phyloP scores from a whole-genome alignment of 2,113 vertebrate genomes.

The Ivindomyrus marchei region DNA sequence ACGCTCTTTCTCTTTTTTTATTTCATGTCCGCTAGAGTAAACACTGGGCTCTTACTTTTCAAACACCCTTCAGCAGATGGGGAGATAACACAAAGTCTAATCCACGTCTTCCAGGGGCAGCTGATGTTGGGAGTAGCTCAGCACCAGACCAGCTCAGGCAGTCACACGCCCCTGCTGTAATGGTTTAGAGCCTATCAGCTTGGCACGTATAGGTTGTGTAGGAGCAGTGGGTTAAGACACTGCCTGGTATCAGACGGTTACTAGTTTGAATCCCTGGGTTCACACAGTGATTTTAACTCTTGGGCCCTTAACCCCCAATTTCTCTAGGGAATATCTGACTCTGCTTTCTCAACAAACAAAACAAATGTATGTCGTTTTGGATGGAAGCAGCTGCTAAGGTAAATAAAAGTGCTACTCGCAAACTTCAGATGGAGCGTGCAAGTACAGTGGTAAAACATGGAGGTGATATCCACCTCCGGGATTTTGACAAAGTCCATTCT shows the following conservation, averaged over 20 bases:
- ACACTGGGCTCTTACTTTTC: conserved; percentile 23
- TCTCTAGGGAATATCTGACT: not conserved
- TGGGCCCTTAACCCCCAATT: not conserved
- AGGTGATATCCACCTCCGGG: not conserved
- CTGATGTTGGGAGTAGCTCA: not conserved
- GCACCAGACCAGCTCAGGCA: not conserved
- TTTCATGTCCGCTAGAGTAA: conserved; percentile 21
- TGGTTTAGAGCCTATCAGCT: not conserved
- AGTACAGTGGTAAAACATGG: not conserved
- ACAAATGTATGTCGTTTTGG: not conserved
- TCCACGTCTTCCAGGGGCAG: not conserved
- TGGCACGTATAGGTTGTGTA: not conserved
- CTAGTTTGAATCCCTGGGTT: not conserved
- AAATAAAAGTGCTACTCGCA: not conserved
- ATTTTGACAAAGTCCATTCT: conserved; percentile 3
- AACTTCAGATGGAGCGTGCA: not conserved
- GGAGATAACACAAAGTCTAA: conserved; percentile 12
- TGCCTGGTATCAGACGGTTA: not conserved
- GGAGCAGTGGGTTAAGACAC: not conserved
- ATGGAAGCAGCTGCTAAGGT: not conserved
- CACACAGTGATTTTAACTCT: not conserved
- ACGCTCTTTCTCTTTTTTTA: conserved; percentile 12
- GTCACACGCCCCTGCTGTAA: not conserved
- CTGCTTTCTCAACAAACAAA: not conserved
- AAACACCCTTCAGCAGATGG: conserved; percentile 27